Conservation (phyloP, 2,113 vertebrate genomes). For the Hydropotes inermis region DNA sequence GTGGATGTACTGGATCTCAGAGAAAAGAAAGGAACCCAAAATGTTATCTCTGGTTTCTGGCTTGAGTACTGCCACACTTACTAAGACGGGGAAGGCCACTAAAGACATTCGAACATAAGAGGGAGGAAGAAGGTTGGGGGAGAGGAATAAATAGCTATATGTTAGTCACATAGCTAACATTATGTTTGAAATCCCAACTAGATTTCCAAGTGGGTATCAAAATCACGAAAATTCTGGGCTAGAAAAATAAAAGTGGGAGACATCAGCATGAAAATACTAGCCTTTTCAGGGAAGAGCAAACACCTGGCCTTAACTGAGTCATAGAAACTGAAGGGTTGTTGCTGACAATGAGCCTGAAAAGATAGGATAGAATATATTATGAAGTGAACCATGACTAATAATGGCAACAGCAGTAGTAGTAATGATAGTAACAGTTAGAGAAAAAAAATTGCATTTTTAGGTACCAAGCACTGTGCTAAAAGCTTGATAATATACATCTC, state of each 20-base stretch:
- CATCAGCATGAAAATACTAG: not conserved
- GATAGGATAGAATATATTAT: not conserved
- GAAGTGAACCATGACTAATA: not conserved
- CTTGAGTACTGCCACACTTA: not conserved
- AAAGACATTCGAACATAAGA: not conserved
- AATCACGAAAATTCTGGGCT: not conserved
- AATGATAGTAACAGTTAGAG: not conserved
- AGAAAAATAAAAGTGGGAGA: not conserved
- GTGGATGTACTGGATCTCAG: not conserved
- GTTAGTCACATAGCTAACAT: not conserved
- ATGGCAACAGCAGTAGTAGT: not conserved
- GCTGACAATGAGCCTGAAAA: not conserved
- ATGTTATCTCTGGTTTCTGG: not conserved
- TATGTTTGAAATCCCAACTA: not conserved
- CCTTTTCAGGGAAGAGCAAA: not conserved
- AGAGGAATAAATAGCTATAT: not conserved
- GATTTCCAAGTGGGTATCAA: not conserved
- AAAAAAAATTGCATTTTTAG: not conserved
- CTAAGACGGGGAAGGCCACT: not conserved
- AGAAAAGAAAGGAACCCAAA: not conserved
- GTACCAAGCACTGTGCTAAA: not conserved
- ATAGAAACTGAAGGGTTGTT: not conserved
- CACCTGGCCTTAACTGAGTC: not conserved
- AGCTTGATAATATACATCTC: not conserved
- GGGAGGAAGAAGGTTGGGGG: not conserved